Base-by-base conservation (phyloP, 2,888 invertebrate genomes). In the Tetropium fuscum region DNA sequence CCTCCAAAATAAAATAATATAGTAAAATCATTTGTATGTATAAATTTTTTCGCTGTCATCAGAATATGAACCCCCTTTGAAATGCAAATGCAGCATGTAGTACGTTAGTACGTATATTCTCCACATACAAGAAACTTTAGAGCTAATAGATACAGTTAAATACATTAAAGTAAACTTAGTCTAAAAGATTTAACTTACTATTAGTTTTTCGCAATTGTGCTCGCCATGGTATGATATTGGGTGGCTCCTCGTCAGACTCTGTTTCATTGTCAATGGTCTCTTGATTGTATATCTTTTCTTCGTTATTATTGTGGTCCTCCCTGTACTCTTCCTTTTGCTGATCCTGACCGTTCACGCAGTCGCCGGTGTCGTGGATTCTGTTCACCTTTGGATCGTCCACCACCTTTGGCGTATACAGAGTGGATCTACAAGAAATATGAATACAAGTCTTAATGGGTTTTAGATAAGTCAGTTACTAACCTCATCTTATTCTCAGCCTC, bases 151-250 rank as follows among this genome's bases (percentile, higher is more conserved):
- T 47, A 32, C 10, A 47, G 6, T 18, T 11, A n/a, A n/a, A n/a
- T n/a, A 38, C 16, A 11, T 19, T 19, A 40, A 19, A 4, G 11
- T 10, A 16, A 32, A 7, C 7, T 63, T 76, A 87, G 79, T 92
- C 93, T 75, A 94, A 86, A 71, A 94, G 85, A 81, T 92, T 94
- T 61, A 95, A 86, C 78, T 92, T 93, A 84, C 94, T 94, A 81
- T 94, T 94, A 10, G 95, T 95, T 82, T 95, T 95, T 77, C 94
- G 87, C 43, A 95, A 84, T 75, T 94, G 93, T 20, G 94, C 93
- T 74, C 94, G 86, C 95, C 95, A 95, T 1, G 95, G 95, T 61
- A 94, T 94, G 49, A 94, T 93, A 74, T 79, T 81, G 22, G 88
- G 85, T 57, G 83, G 86, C 63, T 88, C 89, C 4, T 84, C 83